Percentiles rank a stretch among this genome's conserved stretches.
phyloP scores from a whole-genome alignment of 1,140 invertebrate species.

The Stenopsyche tienmushanensis region DNA sequence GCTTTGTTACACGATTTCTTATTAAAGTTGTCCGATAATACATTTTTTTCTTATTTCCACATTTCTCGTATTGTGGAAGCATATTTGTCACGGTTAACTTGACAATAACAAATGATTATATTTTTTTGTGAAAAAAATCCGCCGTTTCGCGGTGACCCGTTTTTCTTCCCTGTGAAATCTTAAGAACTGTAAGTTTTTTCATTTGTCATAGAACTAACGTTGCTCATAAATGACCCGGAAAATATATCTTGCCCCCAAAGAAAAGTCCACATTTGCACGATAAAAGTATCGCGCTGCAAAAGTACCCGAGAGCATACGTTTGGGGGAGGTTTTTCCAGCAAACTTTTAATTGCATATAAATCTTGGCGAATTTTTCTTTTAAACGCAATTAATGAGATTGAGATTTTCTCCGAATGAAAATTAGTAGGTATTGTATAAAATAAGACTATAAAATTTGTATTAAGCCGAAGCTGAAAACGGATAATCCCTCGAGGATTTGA shows the following conservation, averaged over 20 bases:
- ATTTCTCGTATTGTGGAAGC: conserved; percentile 26
- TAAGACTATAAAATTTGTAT: too few relatives aligned
- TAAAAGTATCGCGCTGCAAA: not conserved
- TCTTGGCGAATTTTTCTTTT: too few relatives aligned
- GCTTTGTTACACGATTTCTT: conserved; percentile 27
- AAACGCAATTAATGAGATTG: too few relatives aligned
- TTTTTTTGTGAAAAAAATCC: conserved; percentile 15
- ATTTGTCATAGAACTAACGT: conserved; percentile 14
- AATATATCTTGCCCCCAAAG: not conserved
- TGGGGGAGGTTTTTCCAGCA: too few relatives aligned
- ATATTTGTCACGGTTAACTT: conserved; percentile 30
- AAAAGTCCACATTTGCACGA: not conserved
- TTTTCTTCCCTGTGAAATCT: conserved; percentile 2
- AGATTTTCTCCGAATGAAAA: too few relatives aligned
- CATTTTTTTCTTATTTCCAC: not conserved
- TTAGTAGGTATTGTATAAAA: too few relatives aligned
- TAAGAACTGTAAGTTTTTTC: conserved; percentile 21
- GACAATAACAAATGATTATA: conserved; percentile 33
- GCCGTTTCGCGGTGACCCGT: not conserved
- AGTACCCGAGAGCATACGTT: too few relatives aligned
- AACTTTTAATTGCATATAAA: too few relatives aligned
- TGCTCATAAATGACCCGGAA: not conserved
- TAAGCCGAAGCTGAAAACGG: too few relatives aligned
- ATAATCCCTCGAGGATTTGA: too few relatives aligned
- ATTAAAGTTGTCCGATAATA: conserved; percentile 23